Conservation (phyloP, 2,113 vertebrate species). For the Silurus asotus region DNA sequence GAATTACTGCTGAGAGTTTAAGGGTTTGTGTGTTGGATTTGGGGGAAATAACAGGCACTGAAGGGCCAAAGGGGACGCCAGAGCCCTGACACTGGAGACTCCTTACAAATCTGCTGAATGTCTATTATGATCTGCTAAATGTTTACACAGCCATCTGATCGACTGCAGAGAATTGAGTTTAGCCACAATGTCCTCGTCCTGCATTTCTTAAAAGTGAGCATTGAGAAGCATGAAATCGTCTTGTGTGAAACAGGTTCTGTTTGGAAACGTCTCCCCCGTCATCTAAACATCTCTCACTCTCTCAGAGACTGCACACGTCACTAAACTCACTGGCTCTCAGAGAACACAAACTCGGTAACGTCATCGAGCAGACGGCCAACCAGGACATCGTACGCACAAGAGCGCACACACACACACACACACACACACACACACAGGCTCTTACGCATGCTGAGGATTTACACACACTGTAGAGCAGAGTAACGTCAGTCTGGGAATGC, state of each 20-base stretch:
- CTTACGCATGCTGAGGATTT: slow-evolving; percentile 18
- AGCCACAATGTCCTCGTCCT: background rate
- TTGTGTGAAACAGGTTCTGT: background rate
- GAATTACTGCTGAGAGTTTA: too few species aligned
- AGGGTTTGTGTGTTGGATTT: too few species aligned
- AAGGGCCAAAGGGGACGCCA: too few species aligned
- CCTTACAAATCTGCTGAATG: background rate
- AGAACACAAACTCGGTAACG: slow-evolving; percentile 14
- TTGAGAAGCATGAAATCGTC: background rate
- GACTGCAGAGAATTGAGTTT: background rate
- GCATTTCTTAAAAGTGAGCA: background rate
- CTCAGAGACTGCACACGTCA: slow-evolving; percentile 41
- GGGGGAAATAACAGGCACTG: too few species aligned
- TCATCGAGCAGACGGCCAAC: slow-evolving; percentile 32
- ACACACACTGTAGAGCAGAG: background rate
- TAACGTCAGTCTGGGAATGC: slow-evolving; percentile 18
- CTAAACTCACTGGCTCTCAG: background rate
- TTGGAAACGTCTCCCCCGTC: background rate
- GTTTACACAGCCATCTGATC: background rate
- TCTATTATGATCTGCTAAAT: background rate
- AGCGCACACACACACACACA: background rate
- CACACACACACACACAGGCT: background rate
- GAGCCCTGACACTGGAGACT: background rate
- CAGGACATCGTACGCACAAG: background rate
- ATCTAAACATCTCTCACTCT: background rate